phyloP scores from a whole-genome alignment of 2,797 vertebrate genomes.

The Pseudochirops cupreus region DNA sequence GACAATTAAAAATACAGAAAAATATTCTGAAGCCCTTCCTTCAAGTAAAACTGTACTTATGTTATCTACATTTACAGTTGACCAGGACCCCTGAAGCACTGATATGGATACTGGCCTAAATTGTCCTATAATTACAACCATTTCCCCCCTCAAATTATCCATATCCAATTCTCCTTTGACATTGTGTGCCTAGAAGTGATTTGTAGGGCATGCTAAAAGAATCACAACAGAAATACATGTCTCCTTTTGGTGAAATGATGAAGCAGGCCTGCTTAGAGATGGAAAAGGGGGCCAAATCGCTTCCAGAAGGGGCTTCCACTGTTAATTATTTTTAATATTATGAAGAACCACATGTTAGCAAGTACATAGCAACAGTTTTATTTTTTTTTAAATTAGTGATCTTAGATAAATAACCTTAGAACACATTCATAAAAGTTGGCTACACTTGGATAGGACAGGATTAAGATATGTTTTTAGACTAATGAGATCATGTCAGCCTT shows the following conservation, averaged over 20 bases:
- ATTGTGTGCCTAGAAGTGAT: neutral
- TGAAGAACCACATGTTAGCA: neutral
- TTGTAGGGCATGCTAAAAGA: neutral
- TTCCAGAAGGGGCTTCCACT: neutral
- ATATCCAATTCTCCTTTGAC: neutral
- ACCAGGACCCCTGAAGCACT: neutral
- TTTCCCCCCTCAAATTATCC: too few relatives aligned
- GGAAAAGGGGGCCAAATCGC: neutral
- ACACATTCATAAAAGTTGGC: neutral
- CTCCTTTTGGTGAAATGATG: neutral
- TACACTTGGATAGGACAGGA: neutral
- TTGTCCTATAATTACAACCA: fast-evolving
- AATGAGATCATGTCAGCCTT: neutral
- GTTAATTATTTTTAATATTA: neutral
- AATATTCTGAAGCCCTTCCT: neutral
- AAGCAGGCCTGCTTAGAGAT: neutral
- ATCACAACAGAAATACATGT: neutral
- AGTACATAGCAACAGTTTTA: neutral
- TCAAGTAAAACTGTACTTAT: fast-evolving
- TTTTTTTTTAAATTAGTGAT: neutral
- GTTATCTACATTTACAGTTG: too few relatives aligned
- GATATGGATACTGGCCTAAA: neutral
- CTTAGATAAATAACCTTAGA: neutral
- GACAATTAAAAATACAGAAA: fast-evolving
- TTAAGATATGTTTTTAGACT: neutral